Conservation (phyloP, 2,888 invertebrate species). For the Timandra comae region DNA sequence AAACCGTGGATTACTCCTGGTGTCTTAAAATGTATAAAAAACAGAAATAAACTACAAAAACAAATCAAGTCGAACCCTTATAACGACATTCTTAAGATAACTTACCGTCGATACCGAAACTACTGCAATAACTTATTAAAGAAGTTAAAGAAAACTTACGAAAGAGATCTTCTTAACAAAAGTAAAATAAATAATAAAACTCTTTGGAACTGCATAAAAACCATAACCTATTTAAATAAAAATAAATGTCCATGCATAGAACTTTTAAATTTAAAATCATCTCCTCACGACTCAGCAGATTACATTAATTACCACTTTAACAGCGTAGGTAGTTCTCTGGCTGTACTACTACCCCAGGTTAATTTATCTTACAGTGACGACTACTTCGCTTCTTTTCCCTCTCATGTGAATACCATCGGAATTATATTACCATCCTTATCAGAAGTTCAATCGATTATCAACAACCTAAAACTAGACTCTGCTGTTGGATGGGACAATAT, state of each 20-base stretch:
- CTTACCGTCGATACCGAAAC: conserved; percentile 1
- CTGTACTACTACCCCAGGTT: too few relatives aligned
- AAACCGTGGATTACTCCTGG: conserved; percentile 1
- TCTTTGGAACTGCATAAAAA: not conserved
- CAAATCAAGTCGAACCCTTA: not conserved
- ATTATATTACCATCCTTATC: not conserved
- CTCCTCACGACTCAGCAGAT: not conserved
- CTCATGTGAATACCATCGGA: not conserved
- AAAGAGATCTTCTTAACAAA: not conserved
- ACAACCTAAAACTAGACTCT: conserved; percentile 1
- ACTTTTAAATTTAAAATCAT: not conserved
- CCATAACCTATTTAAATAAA: not conserved
- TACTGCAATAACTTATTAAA: not conserved
- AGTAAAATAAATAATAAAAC: not conserved
- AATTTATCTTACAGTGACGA: too few relatives aligned
- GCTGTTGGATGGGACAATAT: conserved; percentile 6
- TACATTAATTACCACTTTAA: not conserved
- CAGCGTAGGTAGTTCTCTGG: not conserved
- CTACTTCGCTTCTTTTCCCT: not conserved
- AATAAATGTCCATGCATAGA: not conserved
- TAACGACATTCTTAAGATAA: not conserved
- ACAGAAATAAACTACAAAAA: conserved; percentile 1
- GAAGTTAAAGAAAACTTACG: not conserved
- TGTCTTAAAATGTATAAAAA: not conserved
- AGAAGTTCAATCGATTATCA: conserved; percentile 1